Evolutionary conservation across 2,888 invertebrate species (phyloP).

Genomic region (Drosophila koepferae): DNA sequence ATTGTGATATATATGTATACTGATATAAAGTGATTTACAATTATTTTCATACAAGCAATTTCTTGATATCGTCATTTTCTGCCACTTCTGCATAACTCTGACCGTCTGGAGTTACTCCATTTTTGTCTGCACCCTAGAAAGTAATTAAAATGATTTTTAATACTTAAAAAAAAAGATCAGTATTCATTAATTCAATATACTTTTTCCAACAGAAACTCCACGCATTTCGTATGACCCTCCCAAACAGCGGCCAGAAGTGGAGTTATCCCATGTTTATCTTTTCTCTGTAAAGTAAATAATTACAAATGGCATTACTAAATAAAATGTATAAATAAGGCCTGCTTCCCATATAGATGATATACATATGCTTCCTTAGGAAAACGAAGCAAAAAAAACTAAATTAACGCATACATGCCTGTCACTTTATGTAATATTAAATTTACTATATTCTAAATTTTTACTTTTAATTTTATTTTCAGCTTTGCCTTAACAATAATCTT

Average conservation of each 20-base stretch:
- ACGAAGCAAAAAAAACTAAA: no score
- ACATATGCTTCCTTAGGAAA: neutral
- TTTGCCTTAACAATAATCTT: neutral
- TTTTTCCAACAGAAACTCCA: slow-evolving; percentile 93
- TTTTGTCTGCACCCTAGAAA: slow-evolving; percentile 91
- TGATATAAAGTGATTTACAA: slow-evolving; percentile 34
- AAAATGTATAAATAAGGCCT: no score
- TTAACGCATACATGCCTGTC: neutral
- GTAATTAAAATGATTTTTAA: neutral
- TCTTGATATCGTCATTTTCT: slow-evolving; percentile 95
- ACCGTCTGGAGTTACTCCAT: slow-evolving; percentile 94
- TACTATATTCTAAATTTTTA: neutral
- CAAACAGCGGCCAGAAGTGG: slow-evolving; percentile 97
- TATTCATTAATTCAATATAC: slow-evolving; percentile 85
- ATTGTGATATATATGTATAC: slow-evolving; percentile 13
- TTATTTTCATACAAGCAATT: slow-evolving; percentile 86
- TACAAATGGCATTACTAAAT: neutral
- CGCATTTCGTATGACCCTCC: slow-evolving; percentile 97
- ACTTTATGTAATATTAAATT: no score
- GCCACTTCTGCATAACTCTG: slow-evolving; percentile 94
- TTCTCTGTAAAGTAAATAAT: slow-evolving; percentile 87
- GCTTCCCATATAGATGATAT: no score
- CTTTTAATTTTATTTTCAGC: neutral
- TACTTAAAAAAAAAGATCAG: neutral
- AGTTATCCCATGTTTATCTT: slow-evolving; percentile 97